phyloP scores from a whole-genome alignment of 1,140 invertebrate species.

The Chrysoperla carnea region DNA sequence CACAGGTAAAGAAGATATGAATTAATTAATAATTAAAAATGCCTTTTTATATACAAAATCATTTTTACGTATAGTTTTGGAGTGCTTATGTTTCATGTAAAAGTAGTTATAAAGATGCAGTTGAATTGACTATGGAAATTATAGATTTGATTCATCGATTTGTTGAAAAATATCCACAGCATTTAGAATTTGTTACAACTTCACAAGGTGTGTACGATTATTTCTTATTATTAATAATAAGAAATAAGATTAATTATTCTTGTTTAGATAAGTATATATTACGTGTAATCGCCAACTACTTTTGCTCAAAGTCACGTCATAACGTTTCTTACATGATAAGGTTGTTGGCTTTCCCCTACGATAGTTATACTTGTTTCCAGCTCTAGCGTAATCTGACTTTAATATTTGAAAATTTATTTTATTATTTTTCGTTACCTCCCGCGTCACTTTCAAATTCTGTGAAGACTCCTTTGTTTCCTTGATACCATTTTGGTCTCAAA shows the following conservation, averaged over 20 bases:
- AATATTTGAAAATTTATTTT: too few relatives aligned
- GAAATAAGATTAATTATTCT: background rate
- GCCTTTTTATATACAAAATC: background rate
- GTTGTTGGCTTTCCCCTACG: background rate
- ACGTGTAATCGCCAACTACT: conserved; percentile 23
- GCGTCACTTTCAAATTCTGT: too few relatives aligned
- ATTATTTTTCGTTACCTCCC: too few relatives aligned
- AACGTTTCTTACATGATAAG: background rate
- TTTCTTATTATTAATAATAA: background rate
- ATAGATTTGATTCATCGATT: conserved; percentile 66
- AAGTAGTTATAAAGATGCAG: conserved; percentile 49
- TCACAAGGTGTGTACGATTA: conserved; percentile 18
- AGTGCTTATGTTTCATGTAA: conserved; percentile 40
- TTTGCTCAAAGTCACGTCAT: background rate
- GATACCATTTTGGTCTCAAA: too few relatives aligned
- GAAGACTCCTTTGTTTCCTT: too few relatives aligned
- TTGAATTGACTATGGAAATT: conserved; percentile 57
- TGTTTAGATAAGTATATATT: background rate
- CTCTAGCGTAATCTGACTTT: too few relatives aligned
- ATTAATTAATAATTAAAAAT: background rate
- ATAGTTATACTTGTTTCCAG: too few relatives aligned
- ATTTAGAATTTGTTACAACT: conserved; percentile 35
- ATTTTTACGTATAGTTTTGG: conserved; percentile 18
- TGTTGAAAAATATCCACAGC: conserved; percentile 37
- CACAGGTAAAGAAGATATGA: conserved; percentile 27